Evolutionary conservation across 1,140 invertebrate genomes (phyloP).

Genomic region (Oedothorax gibbosus): DNA sequence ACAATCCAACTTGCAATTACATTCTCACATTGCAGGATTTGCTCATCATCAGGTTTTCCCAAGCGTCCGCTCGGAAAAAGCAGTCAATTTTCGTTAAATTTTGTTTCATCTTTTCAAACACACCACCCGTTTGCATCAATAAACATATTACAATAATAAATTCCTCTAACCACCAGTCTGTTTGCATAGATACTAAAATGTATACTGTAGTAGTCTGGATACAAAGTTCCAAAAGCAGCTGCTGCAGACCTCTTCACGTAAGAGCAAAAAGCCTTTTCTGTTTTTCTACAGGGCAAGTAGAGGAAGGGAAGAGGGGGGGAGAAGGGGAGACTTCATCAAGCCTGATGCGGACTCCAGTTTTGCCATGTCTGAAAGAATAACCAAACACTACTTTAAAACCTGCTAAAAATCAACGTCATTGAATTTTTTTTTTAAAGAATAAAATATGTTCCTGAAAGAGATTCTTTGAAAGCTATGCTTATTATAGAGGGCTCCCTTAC

Average conservation of each 20-base stretch:
- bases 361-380: slow-evolving; percentile 50
- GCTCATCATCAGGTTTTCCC: neutral
- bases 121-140: slow-evolving; percentile 39
- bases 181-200: slow-evolving; percentile 58
- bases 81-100: slow-evolving; percentile 48
- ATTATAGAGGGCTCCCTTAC: too few relatives aligned
- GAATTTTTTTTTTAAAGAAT: too few relatives aligned
- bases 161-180: slow-evolving; percentile 58
- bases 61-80: slow-evolving; percentile 31
- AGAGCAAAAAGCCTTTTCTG: slow-evolving; percentile 56
- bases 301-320: slow-evolving; percentile 47
- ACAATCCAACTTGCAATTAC: slow-evolving; percentile 51
- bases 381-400: neutral
- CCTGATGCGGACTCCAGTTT: slow-evolving; percentile 60
- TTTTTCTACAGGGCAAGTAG: slow-evolving; percentile 58
- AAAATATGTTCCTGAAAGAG: too few relatives aligned
- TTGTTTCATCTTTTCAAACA: slow-evolving; percentile 39
- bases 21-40: slow-evolving; percentile 52
- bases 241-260: slow-evolving; percentile 55
- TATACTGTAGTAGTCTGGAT: slow-evolving; percentile 53
- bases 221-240: slow-evolving; percentile 57
- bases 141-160: slow-evolving; percentile 53
- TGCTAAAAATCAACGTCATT: neutral
- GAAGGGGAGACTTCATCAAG: slow-evolving; percentile 43
- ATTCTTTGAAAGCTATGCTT: too few relatives aligned